These are phyloP conservation scores for Budorcas taxicolor DNA, from an alignment of 2,113 vertebrate species.

Conservation along the genomic window DNA sequence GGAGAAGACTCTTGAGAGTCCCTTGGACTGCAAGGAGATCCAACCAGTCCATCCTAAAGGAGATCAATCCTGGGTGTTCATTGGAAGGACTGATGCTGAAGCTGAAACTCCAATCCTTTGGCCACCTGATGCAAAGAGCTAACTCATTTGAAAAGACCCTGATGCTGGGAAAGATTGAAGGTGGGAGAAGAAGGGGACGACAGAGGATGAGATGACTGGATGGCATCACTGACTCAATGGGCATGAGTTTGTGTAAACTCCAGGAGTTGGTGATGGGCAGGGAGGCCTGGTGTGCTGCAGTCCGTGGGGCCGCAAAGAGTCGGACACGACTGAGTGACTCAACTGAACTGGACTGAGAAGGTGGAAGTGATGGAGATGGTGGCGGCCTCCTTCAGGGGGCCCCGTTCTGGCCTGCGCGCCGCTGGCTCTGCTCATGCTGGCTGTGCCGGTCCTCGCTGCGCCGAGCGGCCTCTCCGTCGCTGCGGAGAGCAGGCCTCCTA, in stretches of 20 bases:
- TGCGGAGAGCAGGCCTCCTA: not conserved
- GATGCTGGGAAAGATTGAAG: not conserved
- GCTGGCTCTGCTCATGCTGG: rapidly evolving
- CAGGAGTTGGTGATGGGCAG: not conserved
- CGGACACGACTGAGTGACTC: rapidly evolving
- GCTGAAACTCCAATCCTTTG: not conserved
- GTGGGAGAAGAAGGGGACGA: rapidly evolving
- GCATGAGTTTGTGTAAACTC: not conserved
- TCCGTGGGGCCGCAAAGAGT: not conserved
- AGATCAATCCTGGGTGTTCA: not conserved
- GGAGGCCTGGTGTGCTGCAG: not conserved
- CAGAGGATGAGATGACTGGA: not conserved
- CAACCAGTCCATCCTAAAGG: not conserved
- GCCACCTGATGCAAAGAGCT: not conserved
- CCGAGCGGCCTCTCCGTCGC: rapidly evolving
- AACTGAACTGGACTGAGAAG: not conserved
- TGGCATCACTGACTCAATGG: not conserved
- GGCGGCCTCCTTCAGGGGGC: not conserved
- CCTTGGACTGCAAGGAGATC: not conserved
- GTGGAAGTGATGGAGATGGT: not conserved
- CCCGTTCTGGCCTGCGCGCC: rapidly evolving
- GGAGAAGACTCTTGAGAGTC: not conserved
- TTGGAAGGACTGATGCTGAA: not conserved
- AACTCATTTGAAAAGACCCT: not conserved
- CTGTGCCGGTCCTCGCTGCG: rapidly evolving